Conservation (phyloP, 1,140 invertebrate genomes). For the Platyscapa corneri region DNA sequence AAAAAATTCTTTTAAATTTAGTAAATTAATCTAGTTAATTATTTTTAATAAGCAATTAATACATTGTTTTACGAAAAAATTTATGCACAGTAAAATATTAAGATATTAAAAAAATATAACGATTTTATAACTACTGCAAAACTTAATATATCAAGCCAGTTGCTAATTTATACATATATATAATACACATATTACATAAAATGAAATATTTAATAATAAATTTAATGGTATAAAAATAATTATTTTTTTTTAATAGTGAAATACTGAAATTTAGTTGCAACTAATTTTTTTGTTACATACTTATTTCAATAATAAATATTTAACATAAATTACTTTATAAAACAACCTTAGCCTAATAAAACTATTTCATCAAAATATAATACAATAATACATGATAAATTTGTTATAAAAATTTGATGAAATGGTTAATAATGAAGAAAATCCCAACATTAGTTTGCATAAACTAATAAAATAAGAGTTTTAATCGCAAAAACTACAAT, state of each 20-base stretch:
- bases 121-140: no score
- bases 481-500: background rate
- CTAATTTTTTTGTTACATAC: background rate
- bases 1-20: no score
- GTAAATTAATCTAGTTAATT: no score
- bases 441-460: background rate
- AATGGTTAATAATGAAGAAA: background rate
- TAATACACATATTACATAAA: background rate
- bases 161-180: no score
- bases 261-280: constrained; percentile 1
- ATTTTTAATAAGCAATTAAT: no score
- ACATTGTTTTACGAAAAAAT: no score
- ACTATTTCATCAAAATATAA: constrained; percentile 16
- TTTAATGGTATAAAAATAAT: no score
- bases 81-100: no score
- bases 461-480: background rate
- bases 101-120: no score
- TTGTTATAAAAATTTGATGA: background rate
- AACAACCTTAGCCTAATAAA: background rate
- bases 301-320: background rate
- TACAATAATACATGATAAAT: background rate
- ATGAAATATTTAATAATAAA: background rate
- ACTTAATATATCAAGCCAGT: no score
- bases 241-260: background rate
- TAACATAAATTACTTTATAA: background rate